Conservation (phyloP, 2,888 invertebrate genomes). For the Parasteatoda lunata region DNA sequence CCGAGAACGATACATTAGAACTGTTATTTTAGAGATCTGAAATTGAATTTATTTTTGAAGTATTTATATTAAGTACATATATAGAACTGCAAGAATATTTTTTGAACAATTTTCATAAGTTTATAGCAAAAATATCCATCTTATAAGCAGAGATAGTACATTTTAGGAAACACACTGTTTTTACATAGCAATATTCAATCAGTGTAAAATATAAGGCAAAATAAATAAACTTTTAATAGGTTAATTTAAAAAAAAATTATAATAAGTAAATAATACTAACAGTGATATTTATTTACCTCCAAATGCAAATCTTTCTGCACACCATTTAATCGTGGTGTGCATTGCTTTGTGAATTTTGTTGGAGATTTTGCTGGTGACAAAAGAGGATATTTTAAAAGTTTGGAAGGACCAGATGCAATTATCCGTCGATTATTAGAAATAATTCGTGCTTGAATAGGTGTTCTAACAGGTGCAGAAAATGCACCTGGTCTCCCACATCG, state of each 20-base stretch:
- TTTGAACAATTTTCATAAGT: no score
- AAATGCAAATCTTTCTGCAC: constrained; percentile 65
- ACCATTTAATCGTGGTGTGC: constrained; percentile 70
- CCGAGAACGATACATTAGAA: no score
- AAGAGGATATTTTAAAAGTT: constrained; percentile 34
- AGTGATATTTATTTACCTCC: constrained; percentile 51
- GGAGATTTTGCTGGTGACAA: constrained; percentile 35
- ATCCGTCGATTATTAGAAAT: constrained; percentile 53
- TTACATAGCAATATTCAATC: no score
- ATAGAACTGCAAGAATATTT: no score
- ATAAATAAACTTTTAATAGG: not conserved
- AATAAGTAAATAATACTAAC: not conserved
- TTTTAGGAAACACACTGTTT: no score
- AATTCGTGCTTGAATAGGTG: constrained; percentile 50
- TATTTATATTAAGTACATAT: no score
- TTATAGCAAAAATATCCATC: no score
- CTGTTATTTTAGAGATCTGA: no score
- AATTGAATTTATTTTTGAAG: no score
- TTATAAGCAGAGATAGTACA: no score
- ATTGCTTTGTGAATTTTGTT: constrained; percentile 37
- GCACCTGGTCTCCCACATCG: constrained; percentile 42
- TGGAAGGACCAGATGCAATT: constrained; percentile 29
- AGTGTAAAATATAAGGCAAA: not conserved
- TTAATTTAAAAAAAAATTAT: not conserved
- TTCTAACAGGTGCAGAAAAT: constrained; percentile 34